Percentiles rank a stretch among this genome's conserved stretches.
phyloP scores from a whole-genome alignment of 1,140 invertebrate species.

The Carcinoscorpius rotundicauda region DNA sequence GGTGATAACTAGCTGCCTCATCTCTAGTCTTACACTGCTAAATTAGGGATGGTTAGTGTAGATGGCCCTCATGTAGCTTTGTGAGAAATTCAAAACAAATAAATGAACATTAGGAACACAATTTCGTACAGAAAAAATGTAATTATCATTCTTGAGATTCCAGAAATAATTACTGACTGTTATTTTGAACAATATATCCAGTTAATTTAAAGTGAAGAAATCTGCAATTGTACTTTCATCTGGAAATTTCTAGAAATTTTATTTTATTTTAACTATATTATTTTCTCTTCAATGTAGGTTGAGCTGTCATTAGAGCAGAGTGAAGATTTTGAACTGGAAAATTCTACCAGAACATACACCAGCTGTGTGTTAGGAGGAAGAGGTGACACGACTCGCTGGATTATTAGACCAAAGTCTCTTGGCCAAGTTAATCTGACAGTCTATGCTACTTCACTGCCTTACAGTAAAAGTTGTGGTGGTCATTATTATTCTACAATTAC shows the following conservation, averaged over 20 bases:
- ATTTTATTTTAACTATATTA: not conserved
- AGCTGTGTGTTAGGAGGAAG: slow-evolving; percentile 19
- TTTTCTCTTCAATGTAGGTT: slow-evolving; percentile 31
- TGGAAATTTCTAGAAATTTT: not conserved
- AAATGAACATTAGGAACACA: too few relatives aligned
- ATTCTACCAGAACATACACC: slow-evolving; percentile 1
- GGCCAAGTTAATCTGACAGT: slow-evolving; percentile 44
- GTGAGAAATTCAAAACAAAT: too few relatives aligned
- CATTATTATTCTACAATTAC: slow-evolving; percentile 7
- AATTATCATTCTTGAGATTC: too few relatives aligned
- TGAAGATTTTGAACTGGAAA: slow-evolving; percentile 36
- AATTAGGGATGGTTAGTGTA: too few relatives aligned
- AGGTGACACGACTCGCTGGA: slow-evolving; percentile 32
- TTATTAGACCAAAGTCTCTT: slow-evolving; percentile 37
- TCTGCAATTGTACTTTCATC: too few relatives aligned
- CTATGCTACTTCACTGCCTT: slow-evolving; percentile 28
- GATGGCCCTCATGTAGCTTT: too few relatives aligned
- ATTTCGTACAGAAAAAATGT: too few relatives aligned
- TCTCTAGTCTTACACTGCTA: too few relatives aligned
- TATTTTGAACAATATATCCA: too few relatives aligned
- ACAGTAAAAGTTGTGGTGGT: slow-evolving; percentile 5
- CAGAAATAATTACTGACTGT: too few relatives aligned
- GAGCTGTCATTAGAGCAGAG: slow-evolving; percentile 38
- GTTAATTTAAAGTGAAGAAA: too few relatives aligned
- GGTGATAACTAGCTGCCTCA: too few relatives aligned